Base-by-base conservation (phyloP, 2,797 vertebrate species). In the Falco concolor region DNA sequence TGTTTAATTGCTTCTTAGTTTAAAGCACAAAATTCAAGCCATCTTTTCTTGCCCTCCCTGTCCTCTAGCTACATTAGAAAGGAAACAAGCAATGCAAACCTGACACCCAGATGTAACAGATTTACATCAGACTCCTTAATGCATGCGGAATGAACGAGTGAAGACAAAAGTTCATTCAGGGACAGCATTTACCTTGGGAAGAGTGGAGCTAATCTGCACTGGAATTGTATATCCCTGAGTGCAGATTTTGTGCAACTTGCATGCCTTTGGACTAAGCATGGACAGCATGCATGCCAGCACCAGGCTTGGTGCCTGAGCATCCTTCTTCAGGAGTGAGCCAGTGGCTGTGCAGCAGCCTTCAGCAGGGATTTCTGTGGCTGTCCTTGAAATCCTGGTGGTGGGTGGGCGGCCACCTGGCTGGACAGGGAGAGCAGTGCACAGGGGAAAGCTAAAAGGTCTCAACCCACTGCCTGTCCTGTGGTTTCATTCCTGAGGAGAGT, bases 401-500 rank as follows among this genome's bases (percentile, higher is more conserved):
- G 8, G 28, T 0, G 2, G n/a, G 13, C 6, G 34, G 30, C 9
- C 5, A 2, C 50, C 12, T 34, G 42, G 25, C 28, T 40, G 24
- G 24, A 6, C 42, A 25, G 34, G 74, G 7, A 42, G 54, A 28
- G 16, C 13, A 53, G n/a, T 5, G 2, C 54, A 13, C 13, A 28
- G 40, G 23, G 27, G 9, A 68, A 38, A 82, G 22, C 21, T 54
- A 10, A 13, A 32, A 69, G 18, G 12, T 50, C 49, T 27, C 32
- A 44, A 25, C 5, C 25, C 8, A 3, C 6, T 0, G 0, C 7
- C 17, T 12, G 15, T 36, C 44, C 44, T 19, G 4, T 16, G 23
- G 24, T 52, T 59, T 65, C 32, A 5, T 19, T 73, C 9, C 8
- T 19, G 9, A 34, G 11, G 30, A 32, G 13, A 21, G 12, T 13